Evolutionary conservation across 2,113 vertebrate species (phyloP).

Genomic region (Porphyrio hochstetteri): DNA sequence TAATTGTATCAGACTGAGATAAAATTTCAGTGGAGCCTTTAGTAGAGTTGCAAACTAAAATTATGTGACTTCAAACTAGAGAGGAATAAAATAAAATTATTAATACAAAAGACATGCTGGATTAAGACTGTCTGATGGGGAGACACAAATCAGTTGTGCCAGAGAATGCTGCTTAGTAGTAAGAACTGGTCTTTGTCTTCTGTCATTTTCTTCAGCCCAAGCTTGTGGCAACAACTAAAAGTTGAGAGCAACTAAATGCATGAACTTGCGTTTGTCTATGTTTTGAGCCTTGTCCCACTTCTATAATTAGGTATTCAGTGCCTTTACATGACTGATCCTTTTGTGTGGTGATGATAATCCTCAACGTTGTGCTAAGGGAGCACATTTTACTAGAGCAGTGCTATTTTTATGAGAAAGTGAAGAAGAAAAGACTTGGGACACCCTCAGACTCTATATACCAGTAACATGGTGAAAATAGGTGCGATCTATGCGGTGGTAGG

Average conservation of each 20-base stretch:
- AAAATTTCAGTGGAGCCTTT: background rate
- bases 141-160: background rate
- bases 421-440: background rate
- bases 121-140: background rate
- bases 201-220: background rate
- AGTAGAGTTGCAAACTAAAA: background rate
- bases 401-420: background rate
- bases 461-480: background rate
- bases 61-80: background rate
- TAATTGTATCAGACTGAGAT: background rate
- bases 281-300: background rate
- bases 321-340: background rate
- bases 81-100: background rate
- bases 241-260: background rate
- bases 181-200: background rate
- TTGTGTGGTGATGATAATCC: background rate
- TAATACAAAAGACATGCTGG: background rate
- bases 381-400: background rate
- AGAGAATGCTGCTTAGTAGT: background rate
- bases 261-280: background rate
- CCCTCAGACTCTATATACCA: background rate
- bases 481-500: background rate
- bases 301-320: background rate
- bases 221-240: background rate
- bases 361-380: background rate